Evolutionary conservation across 2,888 invertebrate genomes (phyloP).

Genomic region (Asteroscopus sphinx): DNA sequence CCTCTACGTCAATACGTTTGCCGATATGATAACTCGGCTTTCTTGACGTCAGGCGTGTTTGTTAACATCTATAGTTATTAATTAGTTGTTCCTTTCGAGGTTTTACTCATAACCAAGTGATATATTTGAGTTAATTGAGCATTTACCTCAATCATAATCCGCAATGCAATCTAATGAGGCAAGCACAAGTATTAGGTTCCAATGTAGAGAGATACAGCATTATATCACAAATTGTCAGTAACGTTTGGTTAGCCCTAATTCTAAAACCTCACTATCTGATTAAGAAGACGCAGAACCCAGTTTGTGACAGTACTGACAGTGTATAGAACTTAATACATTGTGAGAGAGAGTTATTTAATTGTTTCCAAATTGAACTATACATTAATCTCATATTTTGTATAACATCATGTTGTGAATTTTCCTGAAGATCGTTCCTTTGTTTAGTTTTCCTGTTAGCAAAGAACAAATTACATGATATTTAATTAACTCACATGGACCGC

Average conservation of each 20-base stretch:
- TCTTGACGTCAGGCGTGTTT: conserved; percentile 29
- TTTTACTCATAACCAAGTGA: conserved; percentile 7
- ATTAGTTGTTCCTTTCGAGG: conserved; percentile 31
- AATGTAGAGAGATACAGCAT: no score
- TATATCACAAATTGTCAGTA: no score
- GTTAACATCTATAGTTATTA: conserved; percentile 1
- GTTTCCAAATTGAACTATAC: no score
- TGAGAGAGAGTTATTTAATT: no score
- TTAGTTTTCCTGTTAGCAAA: background rate
- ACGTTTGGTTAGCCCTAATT: no score
- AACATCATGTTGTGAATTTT: no score
- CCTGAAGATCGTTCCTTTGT: background rate
- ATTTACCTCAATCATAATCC: conserved; percentile 30
- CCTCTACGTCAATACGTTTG: conserved; percentile 22
- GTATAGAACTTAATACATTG: no score
- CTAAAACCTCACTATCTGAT: background rate
- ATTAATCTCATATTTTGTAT: no score
- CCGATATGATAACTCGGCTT: conserved; percentile 8
- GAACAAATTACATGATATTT: no score
- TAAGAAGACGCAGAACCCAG: no score
- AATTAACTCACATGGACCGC: no score
- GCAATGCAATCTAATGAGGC: background rate
- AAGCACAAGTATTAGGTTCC: background rate
- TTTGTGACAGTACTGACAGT: no score
- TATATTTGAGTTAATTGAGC: conserved; percentile 9